Evolutionary conservation across 1,140 invertebrate genomes (phyloP), one percentile per base, ranked within the genome.

Genomic region (Heliconius hermathena): DNA sequence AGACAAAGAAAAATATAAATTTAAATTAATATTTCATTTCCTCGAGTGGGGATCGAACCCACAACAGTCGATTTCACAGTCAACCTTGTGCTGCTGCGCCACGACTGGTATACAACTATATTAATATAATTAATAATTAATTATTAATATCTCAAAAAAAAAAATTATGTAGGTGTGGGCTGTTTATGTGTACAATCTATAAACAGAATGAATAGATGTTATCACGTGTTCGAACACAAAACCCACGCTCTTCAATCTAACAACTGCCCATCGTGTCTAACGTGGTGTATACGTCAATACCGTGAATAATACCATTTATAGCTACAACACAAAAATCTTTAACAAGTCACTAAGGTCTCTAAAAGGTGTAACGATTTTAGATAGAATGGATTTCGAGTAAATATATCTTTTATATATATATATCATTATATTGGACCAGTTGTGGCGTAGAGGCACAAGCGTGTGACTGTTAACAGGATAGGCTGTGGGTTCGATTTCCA

Each of bases 221-320:
- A 85, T 89, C 86, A 89, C 86, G 84, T 87, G 88, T 78, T 83
- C 73, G 76, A 75, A 82, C 82, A 82, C 73, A 80, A 71, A 87
- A 76, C 88, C 88, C 85, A 91, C 90, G 89, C 85, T 85, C 82
- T 83, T 80, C 74, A 84, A 82, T 83, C 76, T 80, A 85, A 82
- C 85, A 84, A 85, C 82, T 80, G 87, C 22, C 77, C 83, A 86
- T 82, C 82, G 82, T 83, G 85, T 87, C 83, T 87, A 89, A 88
- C 85, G 81, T 84, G 82, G 57, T 75, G 74, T 83, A 80, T 83
- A 89, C 90, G 88, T 90, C 84, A 88, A 83, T 78, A 85, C 77
- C 71, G 82, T 85, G 85, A 87, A 85, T 88, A 89, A 85, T 84
- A 76, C 83, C 82, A 84, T 83, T 79, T 82, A 81, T 82, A 85